Evolutionary conservation across 1,140 invertebrate species (phyloP), one percentile per base, ranked within the genome.

Genomic region (Pseudomyrmex concolor): DNA sequence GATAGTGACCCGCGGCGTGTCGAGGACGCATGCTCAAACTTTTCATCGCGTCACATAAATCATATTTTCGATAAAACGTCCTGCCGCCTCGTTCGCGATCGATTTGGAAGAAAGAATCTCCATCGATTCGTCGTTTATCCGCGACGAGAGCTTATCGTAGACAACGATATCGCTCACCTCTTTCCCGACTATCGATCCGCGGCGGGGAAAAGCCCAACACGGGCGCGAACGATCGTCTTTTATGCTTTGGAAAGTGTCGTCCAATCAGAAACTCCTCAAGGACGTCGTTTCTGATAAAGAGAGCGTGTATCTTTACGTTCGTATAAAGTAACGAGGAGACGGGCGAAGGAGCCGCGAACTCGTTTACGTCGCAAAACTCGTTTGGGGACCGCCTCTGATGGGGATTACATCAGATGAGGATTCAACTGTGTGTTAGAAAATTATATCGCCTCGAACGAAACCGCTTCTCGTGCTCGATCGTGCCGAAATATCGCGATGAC

Each of bases 221-320:
- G 25, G 15, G 59, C 34, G 78, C 70, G 78, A 73, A 73, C 70
- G 57, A 74, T 43, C 43, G 74, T 70, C 66, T 84, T 71, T 81
- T 64, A 63, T 67, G 66, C 66, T 82, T 63, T 48, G 62, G 63
- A 60, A 67, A 64, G 45, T 80, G 59, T 64, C 57, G 62, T 89
- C 84, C 87, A 83, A 89, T 89, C 86, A 88, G 72, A 62, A 88
- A 88, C 82, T 89, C 77, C 67, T 68, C 70, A 34, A 55, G 55
- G 67, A 83, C 59, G 54, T 57, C 70, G 45, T 45, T 57, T 22
- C 51, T 70, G 63, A 77, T 83, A 77, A 85, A 72, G 57, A 55
- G 43, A 55, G 43, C 64, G 72, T 84, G 63, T 76, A 87, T 87
- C 77, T 87, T 87, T 84, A 84, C 62, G 57, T 67, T 2, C 81